Base-by-base conservation (phyloP, 2,888 invertebrate species). In the Lasioglossum pauxillum region DNA sequence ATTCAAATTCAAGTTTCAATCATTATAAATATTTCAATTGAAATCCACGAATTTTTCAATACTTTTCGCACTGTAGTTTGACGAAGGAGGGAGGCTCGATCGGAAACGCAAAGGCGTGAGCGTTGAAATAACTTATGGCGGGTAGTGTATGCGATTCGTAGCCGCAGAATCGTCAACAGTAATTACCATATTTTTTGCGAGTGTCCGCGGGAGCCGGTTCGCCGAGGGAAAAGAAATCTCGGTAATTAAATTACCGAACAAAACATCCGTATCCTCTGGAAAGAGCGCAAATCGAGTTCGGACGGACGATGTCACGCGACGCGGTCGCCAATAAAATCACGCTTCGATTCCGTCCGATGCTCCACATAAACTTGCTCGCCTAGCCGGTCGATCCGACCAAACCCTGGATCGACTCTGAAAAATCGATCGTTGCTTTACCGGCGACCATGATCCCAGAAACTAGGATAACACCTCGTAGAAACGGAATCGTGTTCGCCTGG, bases 211-310 rank as follows among this genome's bases (percentile, higher is more conserved):
- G 46, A 85, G 86, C 85, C 86, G 86, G 86, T 85, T 85, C 44
- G 72, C 19, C 23, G 84, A 27, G 38, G 41, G n/a, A 69, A 27
- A 75, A 72, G 35, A 71, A 69, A 85, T 81, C 85, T 4, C 72
- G 71, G 77, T 86, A 86, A 86, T 86, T 86, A 86, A 86, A 86
- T 86, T 86, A 86, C 78, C 81, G 72, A 86, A 86, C 78, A 86
- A 85, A 86, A 86, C 86, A 78, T 86, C 86, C 75, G 81, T 75
- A 67, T 86, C 86, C 78, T 76, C 57, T 38, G 57, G 80, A 64
- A 80, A 38, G 81, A 80, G 77, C 35, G 64, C 60, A 73, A 78
- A 71, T 75, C 78, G 57, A 80, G 57, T 14, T 19, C 74, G 69
- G 77, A 12, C 4, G 64, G 41, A 72, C 86, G 85, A 41, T 69